Evolutionary conservation across 2,888 invertebrate genomes (phyloP).

Genomic region (Synanthedon andrenaeformis): DNA sequence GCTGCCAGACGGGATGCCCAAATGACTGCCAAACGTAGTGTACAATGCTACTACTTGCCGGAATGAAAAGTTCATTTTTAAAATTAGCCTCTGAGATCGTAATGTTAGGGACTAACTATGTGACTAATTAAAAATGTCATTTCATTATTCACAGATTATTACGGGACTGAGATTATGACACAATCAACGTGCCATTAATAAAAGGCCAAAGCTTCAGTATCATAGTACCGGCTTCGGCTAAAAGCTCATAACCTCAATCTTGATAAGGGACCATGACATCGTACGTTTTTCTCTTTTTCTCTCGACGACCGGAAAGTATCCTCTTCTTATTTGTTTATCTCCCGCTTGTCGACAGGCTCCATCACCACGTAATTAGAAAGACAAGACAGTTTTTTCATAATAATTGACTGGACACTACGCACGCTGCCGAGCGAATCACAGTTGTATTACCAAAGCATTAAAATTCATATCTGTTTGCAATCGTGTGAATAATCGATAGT

Average conservation of each 20-base stretch:
- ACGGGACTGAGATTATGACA: too few relatives aligned
- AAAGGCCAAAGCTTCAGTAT: neutral
- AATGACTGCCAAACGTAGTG: too few relatives aligned
- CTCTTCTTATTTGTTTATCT: constrained; percentile 63
- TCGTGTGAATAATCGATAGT: constrained; percentile 14
- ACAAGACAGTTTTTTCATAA: constrained; percentile 53
- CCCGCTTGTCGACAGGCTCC: constrained; percentile 46
- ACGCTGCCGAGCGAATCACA: constrained; percentile 3
- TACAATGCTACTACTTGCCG: too few relatives aligned
- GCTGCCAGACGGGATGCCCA: too few relatives aligned
- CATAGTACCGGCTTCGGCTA: neutral
- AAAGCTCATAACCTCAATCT: constrained; percentile 23
- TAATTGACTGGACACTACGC: constrained; percentile 35
- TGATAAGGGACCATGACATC: constrained; percentile 23
- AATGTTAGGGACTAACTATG: too few relatives aligned
- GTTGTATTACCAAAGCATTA: constrained; percentile 3
- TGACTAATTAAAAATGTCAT: too few relatives aligned
- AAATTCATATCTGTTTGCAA: constrained; percentile 6
- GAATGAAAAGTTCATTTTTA: too few relatives aligned
- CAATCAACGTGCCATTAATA: too few relatives aligned
- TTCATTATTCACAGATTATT: too few relatives aligned
- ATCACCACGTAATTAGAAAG: constrained; percentile 59
- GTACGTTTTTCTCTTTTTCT: constrained; percentile 19
- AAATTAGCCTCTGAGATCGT: too few relatives aligned
- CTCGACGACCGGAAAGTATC: constrained; percentile 47